A percentile compares a stretch with the other conserved stretches of the same genome.
Conservation (phyloP, 64 coral and sea anemone species). For the Stichodactyla helianthus region DNA sequence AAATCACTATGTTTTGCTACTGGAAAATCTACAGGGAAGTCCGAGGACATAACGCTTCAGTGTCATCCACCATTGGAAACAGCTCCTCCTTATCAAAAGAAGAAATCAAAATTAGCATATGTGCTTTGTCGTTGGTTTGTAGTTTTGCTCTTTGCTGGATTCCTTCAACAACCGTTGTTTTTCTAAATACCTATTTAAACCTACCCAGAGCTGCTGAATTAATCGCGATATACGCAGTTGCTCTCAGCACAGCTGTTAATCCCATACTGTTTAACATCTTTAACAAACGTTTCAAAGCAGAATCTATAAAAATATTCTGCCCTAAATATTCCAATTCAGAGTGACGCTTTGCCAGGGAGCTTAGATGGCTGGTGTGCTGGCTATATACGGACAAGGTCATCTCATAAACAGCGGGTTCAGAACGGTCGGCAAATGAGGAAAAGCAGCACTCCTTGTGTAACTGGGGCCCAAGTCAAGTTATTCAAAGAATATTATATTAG, state of each 20-base stretch:
- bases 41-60: not conserved
- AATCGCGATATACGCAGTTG: not conserved
- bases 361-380: too few species aligned
- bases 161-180: not conserved
- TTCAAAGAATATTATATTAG: too few species aligned
- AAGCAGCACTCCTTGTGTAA: too few species aligned
- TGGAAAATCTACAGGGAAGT: slow-evolving; percentile 10
- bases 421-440: too few species aligned
- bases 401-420: too few species aligned
- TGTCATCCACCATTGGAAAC: not conserved
- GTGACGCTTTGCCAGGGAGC: too few species aligned
- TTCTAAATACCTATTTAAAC: not conserved
- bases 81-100: not conserved
- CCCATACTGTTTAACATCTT: slow-evolving; percentile 10
- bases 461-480: too few species aligned
- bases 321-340: too few species aligned
- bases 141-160: not conserved
- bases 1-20: not conserved
- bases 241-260: slow-evolving; percentile 1
- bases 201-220: not conserved
- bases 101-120: not conserved
- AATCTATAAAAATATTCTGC: too few species aligned
- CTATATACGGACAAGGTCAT: too few species aligned
- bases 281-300: slow-evolving; percentile 6
- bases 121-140: not conserved